These are phyloP conservation scores for Patella pellucida DNA, from an alignment of 2,888 invertebrate species.

Conservation along the genomic window DNA sequence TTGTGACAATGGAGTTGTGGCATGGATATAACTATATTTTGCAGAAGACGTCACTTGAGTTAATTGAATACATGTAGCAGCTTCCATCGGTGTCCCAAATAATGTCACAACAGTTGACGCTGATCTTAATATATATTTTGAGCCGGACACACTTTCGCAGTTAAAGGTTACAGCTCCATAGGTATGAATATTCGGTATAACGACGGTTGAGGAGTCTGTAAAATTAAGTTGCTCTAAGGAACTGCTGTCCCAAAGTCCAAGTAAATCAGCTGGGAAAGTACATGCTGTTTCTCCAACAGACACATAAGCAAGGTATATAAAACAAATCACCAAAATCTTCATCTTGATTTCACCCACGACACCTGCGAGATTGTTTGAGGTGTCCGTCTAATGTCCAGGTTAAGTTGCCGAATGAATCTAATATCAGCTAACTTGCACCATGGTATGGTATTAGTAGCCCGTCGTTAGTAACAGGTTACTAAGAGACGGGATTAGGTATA, in stretches of 20 bases:
- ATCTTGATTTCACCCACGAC: too few relatives aligned
- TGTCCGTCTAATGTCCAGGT: too few relatives aligned
- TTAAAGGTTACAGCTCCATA: background rate
- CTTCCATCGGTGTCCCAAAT: background rate
- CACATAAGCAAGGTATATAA: too few relatives aligned
- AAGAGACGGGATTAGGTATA: background rate
- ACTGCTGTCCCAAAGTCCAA: background rate
- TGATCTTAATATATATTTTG: background rate
- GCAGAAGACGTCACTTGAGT: background rate
- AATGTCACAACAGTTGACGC: background rate
- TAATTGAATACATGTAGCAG: background rate
- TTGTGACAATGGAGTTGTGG: background rate
- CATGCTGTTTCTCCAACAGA: background rate
- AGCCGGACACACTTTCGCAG: background rate
- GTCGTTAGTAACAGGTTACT: background rate
- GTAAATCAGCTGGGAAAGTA: background rate
- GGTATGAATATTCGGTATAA: background rate
- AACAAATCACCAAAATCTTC: too few relatives aligned
- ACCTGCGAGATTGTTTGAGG: too few relatives aligned
- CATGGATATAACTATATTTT: background rate
- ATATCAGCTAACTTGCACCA: too few relatives aligned
- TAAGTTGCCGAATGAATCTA: too few relatives aligned
- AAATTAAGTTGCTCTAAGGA: background rate
- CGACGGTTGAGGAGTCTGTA: background rate
- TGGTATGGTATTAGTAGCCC: too few relatives aligned